Evolutionary conservation across 2,797 vertebrate genomes (phyloP).

Genomic region (Moxostoma hubbsi): DNA sequence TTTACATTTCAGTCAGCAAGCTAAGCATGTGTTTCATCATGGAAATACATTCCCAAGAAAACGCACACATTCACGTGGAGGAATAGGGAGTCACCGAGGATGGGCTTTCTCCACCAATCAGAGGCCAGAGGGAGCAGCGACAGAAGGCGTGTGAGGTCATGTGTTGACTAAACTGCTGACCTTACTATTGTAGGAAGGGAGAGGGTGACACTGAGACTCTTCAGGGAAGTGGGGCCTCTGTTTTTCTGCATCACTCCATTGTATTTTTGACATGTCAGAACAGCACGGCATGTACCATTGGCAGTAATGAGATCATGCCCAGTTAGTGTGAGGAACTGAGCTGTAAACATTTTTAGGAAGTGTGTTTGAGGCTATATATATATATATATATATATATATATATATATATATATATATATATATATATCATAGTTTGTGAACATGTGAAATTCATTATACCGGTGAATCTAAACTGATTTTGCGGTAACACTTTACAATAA

Average conservation of each 20-base stretch:
- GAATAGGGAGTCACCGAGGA: constrained; percentile 49
- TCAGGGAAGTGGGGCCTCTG: constrained; percentile 9
- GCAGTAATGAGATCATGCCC: constrained; percentile 5
- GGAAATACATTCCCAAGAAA: constrained; percentile 46
- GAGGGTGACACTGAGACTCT: constrained; percentile 25
- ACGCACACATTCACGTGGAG: constrained; percentile 31
- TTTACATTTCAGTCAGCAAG: constrained; percentile 14
- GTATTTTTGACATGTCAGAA: background rate
- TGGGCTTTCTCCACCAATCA: constrained; percentile 61
- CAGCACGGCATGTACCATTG: constrained; percentile 26
- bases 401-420: too few species aligned
- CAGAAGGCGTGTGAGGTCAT: constrained; percentile 18
- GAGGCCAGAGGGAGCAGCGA: constrained; percentile 36
- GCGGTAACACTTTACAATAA: too few species aligned
- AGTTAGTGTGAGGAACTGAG: background rate
- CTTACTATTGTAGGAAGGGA: constrained; percentile 27
- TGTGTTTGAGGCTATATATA: background rate
- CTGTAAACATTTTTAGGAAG: constrained; percentile 20
- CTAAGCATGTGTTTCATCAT: constrained; percentile 23
- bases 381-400: too few species aligned
- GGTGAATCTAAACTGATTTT: too few species aligned
- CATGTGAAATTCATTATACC: background rate
- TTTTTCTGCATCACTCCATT: constrained; percentile 8
- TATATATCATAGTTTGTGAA: background rate
- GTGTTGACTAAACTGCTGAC: constrained; percentile 46